These are phyloP conservation scores for Streptopelia turtur DNA, from an alignment of 2,797 vertebrate species.

Conservation along the genomic window DNA sequence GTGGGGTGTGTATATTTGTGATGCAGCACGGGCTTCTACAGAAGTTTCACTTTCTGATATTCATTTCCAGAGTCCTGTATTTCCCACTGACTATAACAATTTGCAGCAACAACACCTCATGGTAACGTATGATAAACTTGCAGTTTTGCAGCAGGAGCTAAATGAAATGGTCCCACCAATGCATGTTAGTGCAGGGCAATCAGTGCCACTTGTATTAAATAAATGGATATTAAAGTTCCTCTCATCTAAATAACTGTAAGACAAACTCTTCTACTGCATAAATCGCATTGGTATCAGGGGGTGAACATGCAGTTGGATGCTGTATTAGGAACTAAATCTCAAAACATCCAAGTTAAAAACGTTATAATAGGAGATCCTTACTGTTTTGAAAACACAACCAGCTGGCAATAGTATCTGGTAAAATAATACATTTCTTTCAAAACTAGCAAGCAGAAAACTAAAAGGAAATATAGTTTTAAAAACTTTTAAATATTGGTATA, in stretches of 20 bases:
- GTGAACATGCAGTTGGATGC: neutral
- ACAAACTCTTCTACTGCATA: neutral
- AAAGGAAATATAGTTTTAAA: neutral
- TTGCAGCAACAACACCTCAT: neutral
- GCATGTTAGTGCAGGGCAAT: neutral
- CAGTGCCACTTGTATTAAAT: neutral
- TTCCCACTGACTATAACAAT: neutral
- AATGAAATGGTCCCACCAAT: neutral
- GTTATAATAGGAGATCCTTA: neutral
- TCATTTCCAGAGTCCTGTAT: neutral
- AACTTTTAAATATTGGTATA: neutral
- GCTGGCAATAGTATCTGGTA: neutral
- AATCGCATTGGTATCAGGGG: neutral
- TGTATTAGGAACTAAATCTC: neutral
- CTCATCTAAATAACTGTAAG: neutral
- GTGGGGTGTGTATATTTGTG: neutral
- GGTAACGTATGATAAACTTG: fast-evolving
- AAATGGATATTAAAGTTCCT: neutral
- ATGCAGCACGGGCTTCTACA: neutral
- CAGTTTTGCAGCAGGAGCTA: neutral
- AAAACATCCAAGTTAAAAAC: neutral
- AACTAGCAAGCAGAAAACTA: constrained; percentile 25
- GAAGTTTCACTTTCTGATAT: neutral
- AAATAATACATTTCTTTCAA: constrained; percentile 11
- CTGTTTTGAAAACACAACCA: neutral